Evolutionary conservation across 1,140 invertebrate genomes (phyloP).

Genomic region (Bombyx mori): ASM3026992v2 NC_085130.1:9503001-9503500

Average conservation of each 20-base stretch:
- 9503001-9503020: slow-evolving; percentile 77
- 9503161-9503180: no score
- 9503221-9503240: slow-evolving; percentile 13
- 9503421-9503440: no score
- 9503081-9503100: slow-evolving; percentile 38
- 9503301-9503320: slow-evolving; percentile 8
- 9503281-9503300: slow-evolving; percentile 12
- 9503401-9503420: slow-evolving; percentile 52
- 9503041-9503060: slow-evolving; percentile 26
- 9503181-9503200: no score
- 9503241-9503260: slow-evolving; percentile 35
- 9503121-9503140: no score
- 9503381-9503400: slow-evolving; percentile 85
- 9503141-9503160: background rate
- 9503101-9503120: no score
- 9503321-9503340: slow-evolving; percentile 22
- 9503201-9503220: slow-evolving; percentile 52
- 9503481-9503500: no score
- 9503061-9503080: slow-evolving; percentile 7
- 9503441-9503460: no score
- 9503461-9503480: no score
- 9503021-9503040: slow-evolving; percentile 3
- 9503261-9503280: slow-evolving; percentile 11
- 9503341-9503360: slow-evolving; percentile 67
- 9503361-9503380: slow-evolving; percentile 81